A percentile compares a stretch with the other conserved stretches of the same genome.
phyloP scores from a whole-genome alignment of 2,113 vertebrate species.

The Daubentonia madagascariensis region DNA sequence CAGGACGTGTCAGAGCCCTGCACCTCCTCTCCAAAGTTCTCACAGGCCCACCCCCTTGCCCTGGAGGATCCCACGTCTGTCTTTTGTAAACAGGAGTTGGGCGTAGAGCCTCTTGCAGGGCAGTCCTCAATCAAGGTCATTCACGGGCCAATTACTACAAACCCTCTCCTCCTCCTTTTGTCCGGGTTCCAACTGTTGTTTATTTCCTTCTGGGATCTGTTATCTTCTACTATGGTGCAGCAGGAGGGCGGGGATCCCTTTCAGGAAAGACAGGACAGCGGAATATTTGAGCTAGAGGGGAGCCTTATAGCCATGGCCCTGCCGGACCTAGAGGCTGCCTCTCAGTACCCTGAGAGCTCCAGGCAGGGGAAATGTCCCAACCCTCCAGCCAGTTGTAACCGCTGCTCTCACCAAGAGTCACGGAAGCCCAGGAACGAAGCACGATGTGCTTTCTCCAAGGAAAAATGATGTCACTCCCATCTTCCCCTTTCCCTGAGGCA shows the following conservation, averaged over 20 bases:
- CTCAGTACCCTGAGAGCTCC: neutral
- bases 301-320: neutral
- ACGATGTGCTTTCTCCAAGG: neutral
- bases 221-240: neutral
- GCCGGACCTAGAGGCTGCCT: neutral
- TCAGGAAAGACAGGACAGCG: neutral
- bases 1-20: neutral
- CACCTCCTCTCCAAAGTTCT: neutral
- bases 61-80: neutral
- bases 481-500: neutral
- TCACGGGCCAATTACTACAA: neutral
- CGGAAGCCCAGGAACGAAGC: neutral
- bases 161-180: neutral
- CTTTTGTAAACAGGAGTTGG: neutral
- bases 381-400: neutral
- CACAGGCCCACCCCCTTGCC: neutral
- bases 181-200: neutral
- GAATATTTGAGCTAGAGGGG: neutral
- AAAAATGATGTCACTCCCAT: neutral
- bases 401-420: neutral
- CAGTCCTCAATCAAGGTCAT: conserved; percentile 7
- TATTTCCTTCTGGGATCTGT: neutral
- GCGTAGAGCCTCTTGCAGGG: neutral
- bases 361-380: neutral
- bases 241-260: neutral